Conservation (phyloP, 2,113 vertebrate genomes). For the Oreochromis niloticus region DNA sequence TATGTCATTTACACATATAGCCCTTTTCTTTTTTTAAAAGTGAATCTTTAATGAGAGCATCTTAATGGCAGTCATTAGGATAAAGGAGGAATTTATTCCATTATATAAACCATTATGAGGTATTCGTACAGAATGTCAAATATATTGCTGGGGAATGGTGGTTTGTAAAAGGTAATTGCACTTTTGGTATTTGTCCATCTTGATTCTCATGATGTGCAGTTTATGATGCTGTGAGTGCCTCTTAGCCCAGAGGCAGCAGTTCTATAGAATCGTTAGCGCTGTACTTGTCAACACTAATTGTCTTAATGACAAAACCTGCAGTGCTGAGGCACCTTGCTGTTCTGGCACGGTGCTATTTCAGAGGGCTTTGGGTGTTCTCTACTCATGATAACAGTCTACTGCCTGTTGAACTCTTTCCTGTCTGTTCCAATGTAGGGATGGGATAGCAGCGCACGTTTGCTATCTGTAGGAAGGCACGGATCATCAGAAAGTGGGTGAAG, state of each 20-base stretch:
- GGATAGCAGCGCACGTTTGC: background rate
- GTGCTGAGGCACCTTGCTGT: slow-evolving; percentile 17
- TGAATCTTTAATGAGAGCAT: background rate
- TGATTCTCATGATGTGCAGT: background rate
- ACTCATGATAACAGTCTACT: slow-evolving; percentile 39
- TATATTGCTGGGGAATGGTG: background rate
- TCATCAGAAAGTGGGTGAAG: background rate
- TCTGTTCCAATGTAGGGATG: background rate
- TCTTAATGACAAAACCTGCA: slow-evolving; percentile 59
- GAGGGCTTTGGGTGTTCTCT: background rate
- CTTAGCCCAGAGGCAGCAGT: slow-evolving; percentile 15
- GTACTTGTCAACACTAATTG: slow-evolving; percentile 58
- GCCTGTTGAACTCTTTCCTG: slow-evolving; percentile 18
- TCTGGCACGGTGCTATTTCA: background rate
- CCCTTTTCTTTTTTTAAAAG: background rate
- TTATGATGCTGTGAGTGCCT: background rate
- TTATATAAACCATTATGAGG: background rate
- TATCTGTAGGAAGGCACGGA: background rate
- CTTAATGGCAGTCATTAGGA: background rate
- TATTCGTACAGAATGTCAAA: background rate
- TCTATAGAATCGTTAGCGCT: slow-evolving; percentile 35
- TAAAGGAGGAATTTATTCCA: background rate
- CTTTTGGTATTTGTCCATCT: background rate
- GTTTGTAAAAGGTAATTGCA: background rate
- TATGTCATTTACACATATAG: background rate